phyloP scores from a whole-genome alignment of 2,113 vertebrate genomes.

The Ptilorrhoa leucosticta region DNA sequence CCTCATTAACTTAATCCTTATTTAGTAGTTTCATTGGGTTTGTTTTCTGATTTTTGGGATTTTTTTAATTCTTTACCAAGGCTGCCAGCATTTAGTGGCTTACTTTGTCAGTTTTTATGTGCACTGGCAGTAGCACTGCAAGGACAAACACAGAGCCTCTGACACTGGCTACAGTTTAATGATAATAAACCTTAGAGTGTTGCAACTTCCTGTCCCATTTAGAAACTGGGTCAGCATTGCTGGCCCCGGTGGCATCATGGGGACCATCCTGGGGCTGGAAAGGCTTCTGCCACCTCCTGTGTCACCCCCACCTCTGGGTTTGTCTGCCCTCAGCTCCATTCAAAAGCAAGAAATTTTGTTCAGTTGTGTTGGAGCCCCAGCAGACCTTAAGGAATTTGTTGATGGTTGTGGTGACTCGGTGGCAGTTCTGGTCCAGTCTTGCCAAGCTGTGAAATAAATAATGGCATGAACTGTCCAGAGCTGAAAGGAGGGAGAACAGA shows the following conservation, averaged over 20 bases:
- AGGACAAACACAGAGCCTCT: neutral
- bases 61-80: neutral
- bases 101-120: neutral
- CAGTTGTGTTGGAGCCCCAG: neutral
- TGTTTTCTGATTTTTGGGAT: neutral
- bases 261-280: neutral
- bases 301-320: neutral
- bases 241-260: neutral
- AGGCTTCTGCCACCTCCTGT: neutral
- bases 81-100: neutral
- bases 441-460: neutral
- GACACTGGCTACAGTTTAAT: neutral
- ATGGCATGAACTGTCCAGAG: neutral
- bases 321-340: neutral
- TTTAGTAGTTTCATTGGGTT: neutral
- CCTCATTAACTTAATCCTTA: neutral
- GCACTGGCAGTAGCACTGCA: neutral
- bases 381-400: neutral
- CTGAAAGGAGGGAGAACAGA: neutral
- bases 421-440: neutral
- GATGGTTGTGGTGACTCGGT: accelerated
- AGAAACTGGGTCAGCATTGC: neutral
- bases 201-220: neutral
- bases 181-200: neutral
- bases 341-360: neutral